These are phyloP conservation scores for Solenopsis fugax DNA, from an alignment of 1,140 invertebrate species.

Conservation along the genomic window DNA sequence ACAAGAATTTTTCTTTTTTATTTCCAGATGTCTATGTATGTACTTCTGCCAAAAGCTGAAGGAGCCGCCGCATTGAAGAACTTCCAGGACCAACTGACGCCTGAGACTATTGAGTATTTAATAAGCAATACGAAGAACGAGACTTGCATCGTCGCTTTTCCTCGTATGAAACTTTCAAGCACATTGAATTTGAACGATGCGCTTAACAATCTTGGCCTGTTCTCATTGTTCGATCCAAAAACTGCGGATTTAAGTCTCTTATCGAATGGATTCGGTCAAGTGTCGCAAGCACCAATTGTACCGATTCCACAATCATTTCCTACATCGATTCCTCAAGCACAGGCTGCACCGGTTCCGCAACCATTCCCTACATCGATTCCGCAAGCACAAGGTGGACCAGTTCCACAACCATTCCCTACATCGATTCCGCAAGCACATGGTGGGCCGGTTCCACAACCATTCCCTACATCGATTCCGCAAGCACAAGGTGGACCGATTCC, in stretches of 20 bases:
- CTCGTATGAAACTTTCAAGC: conserved; percentile 90
- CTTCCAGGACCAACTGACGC: conserved; percentile 86
- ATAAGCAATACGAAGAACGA: conserved; percentile 85
- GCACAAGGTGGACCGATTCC: background rate
- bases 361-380: background rate
- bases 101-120: conserved; percentile 86
- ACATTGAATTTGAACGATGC: conserved; percentile 86
- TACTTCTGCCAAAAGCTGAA: conserved; percentile 89
- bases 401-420: background rate
- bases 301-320: background rate
- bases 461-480: background rate
- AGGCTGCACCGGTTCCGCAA: background rate
- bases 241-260: conserved; percentile 88
- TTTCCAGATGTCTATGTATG: conserved; percentile 89
- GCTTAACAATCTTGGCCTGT: conserved; percentile 87
- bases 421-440: background rate
- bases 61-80: conserved; percentile 83
- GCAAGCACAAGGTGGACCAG: background rate
- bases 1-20: background rate
- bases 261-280: conserved; percentile 80
- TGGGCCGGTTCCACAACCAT: background rate
- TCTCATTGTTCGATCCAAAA: conserved; percentile 88
- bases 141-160: conserved; percentile 88
- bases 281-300: background rate
- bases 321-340: background rate